These are phyloP conservation scores for Thyatira batis DNA, from an alignment of 2,888 invertebrate genomes.

Conservation along the genomic window DNA sequence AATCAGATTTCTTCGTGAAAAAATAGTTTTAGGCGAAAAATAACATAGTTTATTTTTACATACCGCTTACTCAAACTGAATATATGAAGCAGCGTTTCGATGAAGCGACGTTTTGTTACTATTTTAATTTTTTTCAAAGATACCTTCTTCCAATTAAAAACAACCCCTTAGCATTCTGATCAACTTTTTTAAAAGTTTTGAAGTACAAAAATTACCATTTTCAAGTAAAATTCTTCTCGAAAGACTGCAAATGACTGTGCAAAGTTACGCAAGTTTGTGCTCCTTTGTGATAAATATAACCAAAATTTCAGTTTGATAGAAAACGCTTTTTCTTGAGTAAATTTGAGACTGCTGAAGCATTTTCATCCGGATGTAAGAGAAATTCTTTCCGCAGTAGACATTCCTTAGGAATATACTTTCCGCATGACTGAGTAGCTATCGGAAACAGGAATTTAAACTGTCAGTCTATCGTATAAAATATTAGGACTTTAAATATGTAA, in stretches of 20 bases:
- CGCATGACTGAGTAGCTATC: conserved; percentile 36
- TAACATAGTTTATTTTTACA: no score
- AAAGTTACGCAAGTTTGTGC: conserved; percentile 40
- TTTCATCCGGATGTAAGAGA: conserved; percentile 34
- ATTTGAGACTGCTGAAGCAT: conserved; percentile 29
- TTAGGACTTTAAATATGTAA: background rate
- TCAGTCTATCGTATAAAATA: conserved; percentile 17
- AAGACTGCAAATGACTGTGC: conserved; percentile 44
- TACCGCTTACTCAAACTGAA: no score
- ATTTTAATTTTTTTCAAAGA: background rate
- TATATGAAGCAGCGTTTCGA: no score
- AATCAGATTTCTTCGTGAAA: no score
- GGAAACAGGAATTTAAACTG: conserved; percentile 31
- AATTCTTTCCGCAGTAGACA: conserved; percentile 31
- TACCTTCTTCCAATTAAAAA: background rate
- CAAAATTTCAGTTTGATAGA: conserved; percentile 36
- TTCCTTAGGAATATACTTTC: conserved; percentile 38
- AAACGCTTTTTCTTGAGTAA: conserved; percentile 36
- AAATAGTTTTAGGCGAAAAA: no score
- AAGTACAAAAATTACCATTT: conserved; percentile 38
- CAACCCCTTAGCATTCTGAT: background rate
- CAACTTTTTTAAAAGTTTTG: background rate
- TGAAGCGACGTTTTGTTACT: no score
- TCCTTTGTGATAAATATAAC: conserved; percentile 39
- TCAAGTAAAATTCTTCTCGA: conserved; percentile 44